Percentiles rank a stretch among this genome's conserved stretches.
Evolutionary conservation across 2,113 vertebrate genomes (phyloP).

Genomic region (Apodemus sylvaticus): DNA sequence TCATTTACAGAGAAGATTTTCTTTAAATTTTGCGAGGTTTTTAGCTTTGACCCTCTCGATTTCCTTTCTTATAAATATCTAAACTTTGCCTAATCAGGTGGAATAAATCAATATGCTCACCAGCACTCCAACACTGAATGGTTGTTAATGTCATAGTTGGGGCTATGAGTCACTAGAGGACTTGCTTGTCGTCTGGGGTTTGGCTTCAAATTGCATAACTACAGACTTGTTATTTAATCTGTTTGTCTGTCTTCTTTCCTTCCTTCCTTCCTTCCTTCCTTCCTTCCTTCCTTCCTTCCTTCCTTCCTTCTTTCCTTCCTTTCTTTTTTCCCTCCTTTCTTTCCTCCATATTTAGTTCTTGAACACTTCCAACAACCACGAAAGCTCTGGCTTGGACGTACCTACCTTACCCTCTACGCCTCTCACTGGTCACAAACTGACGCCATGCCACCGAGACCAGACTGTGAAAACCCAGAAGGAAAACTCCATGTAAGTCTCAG

Average conservation of each 20-base stretch:
- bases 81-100: not conserved
- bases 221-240: constrained; percentile 41
- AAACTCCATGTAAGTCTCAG: constrained; percentile 91
- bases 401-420: constrained; percentile 89
- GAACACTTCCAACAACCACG: constrained; percentile 91
- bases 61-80: constrained; percentile 63
- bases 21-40: constrained; percentile 51
- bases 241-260: too few relatives aligned
- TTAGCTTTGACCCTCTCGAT: not conserved
- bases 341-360: constrained; percentile 90
- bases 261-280: too few relatives aligned
- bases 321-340: not conserved
- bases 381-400: constrained; percentile 90
- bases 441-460: constrained; percentile 89
- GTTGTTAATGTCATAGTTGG: not conserved
- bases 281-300: not conserved
- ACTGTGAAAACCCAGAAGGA: constrained; percentile 92
- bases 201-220: constrained; percentile 39
- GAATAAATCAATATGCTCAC: constrained; percentile 21
- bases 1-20: constrained; percentile 46
- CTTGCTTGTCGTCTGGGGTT: constrained; percentile 51
- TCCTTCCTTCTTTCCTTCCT: not conserved
- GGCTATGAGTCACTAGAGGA: constrained; percentile 57
- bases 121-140: not conserved
- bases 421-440: constrained; percentile 90